Evolutionary conservation across 2,113 vertebrate species (phyloP).

Genomic region (Oreocharis arfaki): DNA sequence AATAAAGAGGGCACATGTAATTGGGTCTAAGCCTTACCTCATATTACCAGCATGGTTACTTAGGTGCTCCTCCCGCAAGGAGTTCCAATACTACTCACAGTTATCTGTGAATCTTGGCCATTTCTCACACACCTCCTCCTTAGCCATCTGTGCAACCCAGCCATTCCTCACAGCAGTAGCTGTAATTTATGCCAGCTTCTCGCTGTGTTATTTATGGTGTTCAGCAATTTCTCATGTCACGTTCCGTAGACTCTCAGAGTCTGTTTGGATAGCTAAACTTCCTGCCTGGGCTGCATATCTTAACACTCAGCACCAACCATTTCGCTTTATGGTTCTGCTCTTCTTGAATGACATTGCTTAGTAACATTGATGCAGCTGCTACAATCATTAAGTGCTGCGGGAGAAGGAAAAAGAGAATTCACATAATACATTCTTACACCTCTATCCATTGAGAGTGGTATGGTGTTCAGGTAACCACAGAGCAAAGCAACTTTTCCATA

Average conservation of each 20-base stretch:
- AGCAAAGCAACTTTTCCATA: neutral
- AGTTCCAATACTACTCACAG: neutral
- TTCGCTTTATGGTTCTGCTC: neutral
- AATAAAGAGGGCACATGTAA: neutral
- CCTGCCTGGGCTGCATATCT: neutral
- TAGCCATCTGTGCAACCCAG: constrained; percentile 4
- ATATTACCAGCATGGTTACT: neutral
- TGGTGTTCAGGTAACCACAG: neutral
- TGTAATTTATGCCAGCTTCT: constrained; percentile 10
- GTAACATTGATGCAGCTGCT: neutral
- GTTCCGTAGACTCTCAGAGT: neutral
- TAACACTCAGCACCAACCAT: neutral
- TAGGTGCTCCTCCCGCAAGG: neutral
- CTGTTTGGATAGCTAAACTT: neutral
- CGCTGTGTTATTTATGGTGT: constrained; percentile 7
- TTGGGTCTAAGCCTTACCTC: neutral
- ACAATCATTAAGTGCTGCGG: neutral
- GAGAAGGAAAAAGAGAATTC: neutral
- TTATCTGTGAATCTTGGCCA: neutral
- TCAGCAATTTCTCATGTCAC: neutral
- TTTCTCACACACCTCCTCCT: neutral
- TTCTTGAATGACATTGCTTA: neutral
- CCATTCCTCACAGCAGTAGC: neutral
- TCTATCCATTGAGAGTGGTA: neutral
- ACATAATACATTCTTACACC: neutral